These are phyloP conservation scores for Caenorhabditis sinica DNA, from an alignment of 2,888 invertebrate species.

Conservation along the genomic window DNA sequence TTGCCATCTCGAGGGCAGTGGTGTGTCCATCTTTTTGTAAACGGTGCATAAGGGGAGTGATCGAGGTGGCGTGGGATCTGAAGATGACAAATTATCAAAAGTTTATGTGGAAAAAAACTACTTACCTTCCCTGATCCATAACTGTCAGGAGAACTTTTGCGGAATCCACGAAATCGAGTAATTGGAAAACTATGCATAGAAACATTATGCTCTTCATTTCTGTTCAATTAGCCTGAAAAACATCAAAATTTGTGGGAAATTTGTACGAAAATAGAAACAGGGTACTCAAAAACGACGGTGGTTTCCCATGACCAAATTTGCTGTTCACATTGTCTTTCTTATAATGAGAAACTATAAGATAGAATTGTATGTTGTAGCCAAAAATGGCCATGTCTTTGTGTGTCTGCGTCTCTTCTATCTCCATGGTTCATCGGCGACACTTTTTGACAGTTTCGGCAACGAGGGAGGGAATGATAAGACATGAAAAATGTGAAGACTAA, in stretches of 20 bases:
- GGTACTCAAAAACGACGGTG: background rate
- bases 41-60: slow-evolving; percentile 62
- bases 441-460: slow-evolving; percentile 29
- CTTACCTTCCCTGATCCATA: slow-evolving; percentile 66
- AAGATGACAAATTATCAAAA: background rate
- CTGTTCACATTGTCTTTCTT: background rate
- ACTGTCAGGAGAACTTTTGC: slow-evolving; percentile 58
- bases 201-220: background rate
- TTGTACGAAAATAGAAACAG: background rate
- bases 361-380: slow-evolving; percentile 61
- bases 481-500: background rate
- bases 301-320: background rate
- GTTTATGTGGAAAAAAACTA: background rate
- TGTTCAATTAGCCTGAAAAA: background rate
- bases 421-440: background rate
- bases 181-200: background rate
- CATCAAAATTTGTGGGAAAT: background rate
- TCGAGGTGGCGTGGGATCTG: slow-evolving; percentile 64
- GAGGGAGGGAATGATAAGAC: slow-evolving; percentile 8
- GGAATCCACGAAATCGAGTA: background rate
- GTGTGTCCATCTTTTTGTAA: slow-evolving; percentile 46
- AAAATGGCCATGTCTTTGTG: background rate
- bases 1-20: slow-evolving; percentile 47
- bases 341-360: slow-evolving; percentile 37
- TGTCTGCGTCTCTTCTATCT: slow-evolving; percentile 36